These are phyloP conservation scores for Etia nguti DNA, from an alignment of 2,113 vertebrate genomes.

Conservation along the genomic window DNA sequence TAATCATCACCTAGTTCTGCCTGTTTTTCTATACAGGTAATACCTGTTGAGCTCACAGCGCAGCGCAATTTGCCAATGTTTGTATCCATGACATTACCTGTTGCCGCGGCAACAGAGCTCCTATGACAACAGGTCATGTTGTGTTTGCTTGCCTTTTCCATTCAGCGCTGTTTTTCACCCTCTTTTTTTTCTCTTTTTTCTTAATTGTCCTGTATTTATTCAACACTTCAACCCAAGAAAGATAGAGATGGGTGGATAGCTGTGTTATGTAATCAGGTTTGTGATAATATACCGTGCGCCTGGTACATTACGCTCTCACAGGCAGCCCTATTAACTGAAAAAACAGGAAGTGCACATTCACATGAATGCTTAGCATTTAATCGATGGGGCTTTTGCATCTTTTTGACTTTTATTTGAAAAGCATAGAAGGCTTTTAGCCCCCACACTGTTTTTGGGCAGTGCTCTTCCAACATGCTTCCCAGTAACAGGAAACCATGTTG, in stretches of 20 bases:
- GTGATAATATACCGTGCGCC: not conserved
- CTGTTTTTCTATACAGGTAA: constrained; percentile 13
- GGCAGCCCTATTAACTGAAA: not conserved
- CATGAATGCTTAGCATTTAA: not conserved
- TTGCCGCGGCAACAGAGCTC: constrained; percentile 11
- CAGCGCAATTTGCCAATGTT: constrained; percentile 34
- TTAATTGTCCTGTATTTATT: not conserved
- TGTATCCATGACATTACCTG: constrained; percentile 32
- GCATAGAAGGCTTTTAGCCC: not conserved
- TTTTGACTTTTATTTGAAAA: not conserved
- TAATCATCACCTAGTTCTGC: not conserved
- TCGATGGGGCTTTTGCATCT: not conserved
- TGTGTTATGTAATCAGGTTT: not conserved
- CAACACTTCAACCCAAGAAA: not conserved
- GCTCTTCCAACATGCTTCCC: too few species aligned
- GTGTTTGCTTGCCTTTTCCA: not conserved
- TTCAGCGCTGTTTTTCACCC: not conserved
- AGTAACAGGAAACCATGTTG: not conserved
- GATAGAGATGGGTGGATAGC: not conserved
- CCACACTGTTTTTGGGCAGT: not conserved
- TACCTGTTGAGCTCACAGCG: constrained; percentile 9
- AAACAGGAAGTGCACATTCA: not conserved
- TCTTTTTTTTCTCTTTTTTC: not conserved
- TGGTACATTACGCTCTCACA: not conserved
- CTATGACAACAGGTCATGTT: constrained; percentile 6